Percentiles rank a stretch among this genome's conserved stretches.
Evolutionary conservation across 2,888 invertebrate species (phyloP).

Genomic region (Lepidocyrtinus sp.): DNA sequence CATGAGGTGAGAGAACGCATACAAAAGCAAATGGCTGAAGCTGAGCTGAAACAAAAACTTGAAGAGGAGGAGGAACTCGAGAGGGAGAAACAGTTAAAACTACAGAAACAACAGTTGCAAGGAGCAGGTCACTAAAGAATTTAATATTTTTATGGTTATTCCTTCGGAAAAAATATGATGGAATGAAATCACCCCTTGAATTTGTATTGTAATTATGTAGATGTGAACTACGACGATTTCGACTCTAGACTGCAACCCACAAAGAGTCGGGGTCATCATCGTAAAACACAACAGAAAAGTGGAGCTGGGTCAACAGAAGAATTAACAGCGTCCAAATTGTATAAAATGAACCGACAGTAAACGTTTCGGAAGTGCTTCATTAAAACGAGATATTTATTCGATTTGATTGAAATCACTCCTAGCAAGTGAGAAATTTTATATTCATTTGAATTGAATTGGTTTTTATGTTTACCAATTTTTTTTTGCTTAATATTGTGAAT

Average conservation of each 20-base stretch:
- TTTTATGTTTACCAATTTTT: too few species aligned
- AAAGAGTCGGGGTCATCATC: slow-evolving; percentile 51
- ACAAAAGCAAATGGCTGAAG: slow-evolving; percentile 57
- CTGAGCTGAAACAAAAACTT: slow-evolving; percentile 27
- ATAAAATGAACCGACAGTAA: slow-evolving; percentile 30
- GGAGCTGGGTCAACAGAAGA: slow-evolving; percentile 19
- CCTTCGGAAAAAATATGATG: background rate
- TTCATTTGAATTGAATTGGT: too few species aligned
- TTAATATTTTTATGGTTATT: too few species aligned
- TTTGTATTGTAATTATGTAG: too few species aligned
- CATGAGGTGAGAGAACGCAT: slow-evolving; percentile 86
- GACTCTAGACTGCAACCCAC: slow-evolving; percentile 48
- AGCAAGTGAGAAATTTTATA: too few species aligned
- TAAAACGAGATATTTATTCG: too few species aligned
- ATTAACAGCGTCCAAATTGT: slow-evolving; percentile 58
- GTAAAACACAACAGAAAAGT: slow-evolving; percentile 16
- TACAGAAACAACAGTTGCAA: background rate
- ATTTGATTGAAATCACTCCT: too few species aligned
- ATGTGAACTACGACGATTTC: slow-evolving; percentile 36
- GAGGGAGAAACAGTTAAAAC: slow-evolving; percentile 6
- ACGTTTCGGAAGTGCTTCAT: too few species aligned
- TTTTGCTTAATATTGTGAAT: too few species aligned
- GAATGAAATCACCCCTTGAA: too few species aligned
- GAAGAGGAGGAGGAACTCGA: slow-evolving; percentile 39
- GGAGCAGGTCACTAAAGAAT: too few species aligned